These are phyloP conservation scores for Limnephilus auricula DNA, from an alignment of 2,888 invertebrate species.

Conservation along the genomic window DNA sequence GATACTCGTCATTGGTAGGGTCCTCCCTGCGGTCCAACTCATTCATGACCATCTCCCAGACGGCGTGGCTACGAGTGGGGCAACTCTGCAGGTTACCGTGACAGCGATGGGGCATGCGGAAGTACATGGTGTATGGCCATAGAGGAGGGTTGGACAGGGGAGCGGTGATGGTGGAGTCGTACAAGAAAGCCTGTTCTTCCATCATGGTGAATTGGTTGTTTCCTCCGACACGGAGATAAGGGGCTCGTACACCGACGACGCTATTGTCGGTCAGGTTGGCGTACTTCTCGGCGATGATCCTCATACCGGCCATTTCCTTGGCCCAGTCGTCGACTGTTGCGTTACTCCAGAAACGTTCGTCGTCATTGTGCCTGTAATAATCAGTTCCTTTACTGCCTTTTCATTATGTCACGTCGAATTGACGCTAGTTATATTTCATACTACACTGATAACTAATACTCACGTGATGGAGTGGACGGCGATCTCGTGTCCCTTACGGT, in stretches of 20 bases:
- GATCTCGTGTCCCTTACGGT: constrained; percentile 94
- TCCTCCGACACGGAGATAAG: constrained; percentile 93
- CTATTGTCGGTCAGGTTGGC: constrained; percentile 94
- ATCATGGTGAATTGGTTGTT: constrained; percentile 98
- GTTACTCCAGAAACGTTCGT: constrained; percentile 95
- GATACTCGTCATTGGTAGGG: constrained; percentile 91
- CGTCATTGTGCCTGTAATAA: constrained; percentile 87
- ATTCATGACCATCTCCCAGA: constrained; percentile 98
- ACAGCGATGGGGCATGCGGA: constrained; percentile 96
- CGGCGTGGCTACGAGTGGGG: constrained; percentile 94
- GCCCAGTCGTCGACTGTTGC: constrained; percentile 96
- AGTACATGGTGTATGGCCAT: constrained; percentile 99
- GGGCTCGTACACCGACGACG: constrained; percentile 93
- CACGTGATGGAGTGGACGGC: constrained; percentile 96
- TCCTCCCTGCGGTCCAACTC: constrained; percentile 95
- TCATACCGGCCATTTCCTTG: constrained; percentile 96
- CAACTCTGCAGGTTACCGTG: constrained; percentile 95
- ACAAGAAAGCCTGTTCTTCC: constrained; percentile 96
- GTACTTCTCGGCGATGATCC: constrained; percentile 92
- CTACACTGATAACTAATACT: constrained; percentile 72
- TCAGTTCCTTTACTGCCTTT: constrained; percentile 45
- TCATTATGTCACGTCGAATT: constrained; percentile 33
- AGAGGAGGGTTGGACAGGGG: constrained; percentile 93
- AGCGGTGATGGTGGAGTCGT: constrained; percentile 96
- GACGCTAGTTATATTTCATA: constrained; percentile 27